A percentile compares a stretch with the other conserved stretches of the same genome.
Evolutionary conservation across 2,113 vertebrate species (phyloP).

Genomic region (Corythoichthys haematopterus): DNA sequence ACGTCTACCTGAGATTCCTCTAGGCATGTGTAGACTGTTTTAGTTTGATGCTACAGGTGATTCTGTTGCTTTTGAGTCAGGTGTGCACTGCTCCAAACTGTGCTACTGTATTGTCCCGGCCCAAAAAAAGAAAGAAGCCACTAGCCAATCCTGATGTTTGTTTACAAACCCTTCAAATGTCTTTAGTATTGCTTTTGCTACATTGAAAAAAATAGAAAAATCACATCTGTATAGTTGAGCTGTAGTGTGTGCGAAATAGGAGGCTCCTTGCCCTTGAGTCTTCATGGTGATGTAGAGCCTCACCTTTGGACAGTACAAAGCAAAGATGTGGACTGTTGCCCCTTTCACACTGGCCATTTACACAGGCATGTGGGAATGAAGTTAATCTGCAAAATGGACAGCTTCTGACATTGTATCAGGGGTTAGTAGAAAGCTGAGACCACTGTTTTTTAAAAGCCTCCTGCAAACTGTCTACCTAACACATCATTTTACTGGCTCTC

Average conservation of each 20-base stretch:
- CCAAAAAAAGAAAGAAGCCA: slow-evolving; percentile 35
- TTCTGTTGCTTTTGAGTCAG: slow-evolving; percentile 28
- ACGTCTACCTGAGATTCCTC: slow-evolving; percentile 3
- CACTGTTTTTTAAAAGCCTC: not conserved
- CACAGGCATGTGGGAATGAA: not conserved
- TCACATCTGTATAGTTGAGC: slow-evolving; percentile 54
- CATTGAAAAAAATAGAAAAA: slow-evolving; percentile 70
- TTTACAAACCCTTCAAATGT: slow-evolving; percentile 55
- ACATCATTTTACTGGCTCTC: too few relatives aligned
- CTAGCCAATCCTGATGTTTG: not conserved
- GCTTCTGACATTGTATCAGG: not conserved
- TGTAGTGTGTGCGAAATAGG: slow-evolving; percentile 51
- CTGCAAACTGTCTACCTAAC: not conserved
- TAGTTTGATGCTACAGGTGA: slow-evolving; percentile 46
- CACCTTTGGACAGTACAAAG: slow-evolving; percentile 19
- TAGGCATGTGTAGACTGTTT: not conserved
- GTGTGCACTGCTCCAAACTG: slow-evolving; percentile 59
- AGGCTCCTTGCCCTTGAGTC: slow-evolving; percentile 41
- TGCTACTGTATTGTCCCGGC: slow-evolving; percentile 31
- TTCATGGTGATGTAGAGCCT: slow-evolving; percentile 52
- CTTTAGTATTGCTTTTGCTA: slow-evolving; percentile 73
- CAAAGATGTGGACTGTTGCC: slow-evolving; percentile 34
- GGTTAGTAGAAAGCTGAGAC: not conserved
- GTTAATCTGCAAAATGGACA: not conserved
- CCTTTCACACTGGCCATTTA: slow-evolving; percentile 1